These are phyloP conservation scores for Drosophila kepulauana DNA, from an alignment of 1,140 invertebrate genomes.

Conservation along the genomic window DNA sequence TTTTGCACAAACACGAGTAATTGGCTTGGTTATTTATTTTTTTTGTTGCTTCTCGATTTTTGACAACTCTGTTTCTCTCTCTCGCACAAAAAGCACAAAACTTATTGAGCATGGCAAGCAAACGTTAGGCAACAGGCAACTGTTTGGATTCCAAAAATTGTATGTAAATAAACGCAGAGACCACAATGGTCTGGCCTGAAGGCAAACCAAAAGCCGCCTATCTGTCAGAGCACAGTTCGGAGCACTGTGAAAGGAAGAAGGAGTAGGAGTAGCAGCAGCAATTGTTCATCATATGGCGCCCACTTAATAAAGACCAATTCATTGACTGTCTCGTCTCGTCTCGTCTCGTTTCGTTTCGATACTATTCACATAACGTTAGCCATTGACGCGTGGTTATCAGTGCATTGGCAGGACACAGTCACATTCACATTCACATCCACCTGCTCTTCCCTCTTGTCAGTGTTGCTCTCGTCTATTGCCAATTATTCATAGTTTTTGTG, in stretches of 20 bases:
- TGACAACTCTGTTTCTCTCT: not conserved
- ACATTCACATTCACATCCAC: constrained; percentile 14
- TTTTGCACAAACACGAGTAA: constrained; percentile 60
- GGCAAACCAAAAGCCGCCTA: constrained; percentile 33
- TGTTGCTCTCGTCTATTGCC: constrained; percentile 17
- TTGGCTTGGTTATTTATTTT: constrained; percentile 61
- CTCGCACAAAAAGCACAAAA: not conserved
- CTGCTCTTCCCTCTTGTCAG: not conserved
- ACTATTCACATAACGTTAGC: constrained; percentile 30
- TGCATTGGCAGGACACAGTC: constrained; percentile 25
- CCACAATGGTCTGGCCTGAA: constrained; percentile 1
- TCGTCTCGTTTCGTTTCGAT: not conserved
- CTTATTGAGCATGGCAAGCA: constrained; percentile 9
- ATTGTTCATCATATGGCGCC: constrained; percentile 46
- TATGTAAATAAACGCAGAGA: constrained; percentile 26
- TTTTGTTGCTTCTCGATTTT: not conserved
- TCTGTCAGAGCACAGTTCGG: constrained; percentile 28
- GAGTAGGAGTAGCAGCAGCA: not conserved
- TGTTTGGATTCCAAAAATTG: not conserved
- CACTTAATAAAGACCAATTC: constrained; percentile 64
- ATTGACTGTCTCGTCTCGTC: constrained; percentile 24
- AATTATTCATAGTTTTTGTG: constrained; percentile 62
- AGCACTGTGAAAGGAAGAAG: not conserved
- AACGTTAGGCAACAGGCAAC: constrained; percentile 7
- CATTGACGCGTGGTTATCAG: constrained; percentile 73